A percentile compares a stretch with the other conserved stretches of the same genome.
Evolutionary conservation across 2,888 invertebrate genomes (phyloP).

Genomic region (Leptogaster cylindrica): DNA sequence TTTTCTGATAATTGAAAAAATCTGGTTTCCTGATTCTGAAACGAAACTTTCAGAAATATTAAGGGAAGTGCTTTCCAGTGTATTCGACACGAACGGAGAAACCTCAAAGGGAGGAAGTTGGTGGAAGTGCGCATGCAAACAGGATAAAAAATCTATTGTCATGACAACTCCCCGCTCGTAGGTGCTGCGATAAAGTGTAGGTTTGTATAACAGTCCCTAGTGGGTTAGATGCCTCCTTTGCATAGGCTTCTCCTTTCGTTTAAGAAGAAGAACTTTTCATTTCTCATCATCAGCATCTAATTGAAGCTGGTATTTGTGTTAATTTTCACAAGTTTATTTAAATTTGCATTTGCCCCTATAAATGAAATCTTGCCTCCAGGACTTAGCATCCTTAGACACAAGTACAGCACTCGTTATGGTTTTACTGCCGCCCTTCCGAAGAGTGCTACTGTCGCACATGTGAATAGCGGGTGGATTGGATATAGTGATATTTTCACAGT

Average conservation of each 20-base stretch:
- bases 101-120: conserved; percentile 10
- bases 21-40: conserved; percentile 20
- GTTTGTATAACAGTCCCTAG: conserved; percentile 23
- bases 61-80: conserved; percentile 30
- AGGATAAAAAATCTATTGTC: conserved; percentile 29
- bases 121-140: conserved; percentile 17
- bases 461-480: conserved; percentile 44
- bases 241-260: neutral
- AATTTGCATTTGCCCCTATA: conserved; percentile 24
- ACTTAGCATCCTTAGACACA: conserved; percentile 4
- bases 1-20: conserved; percentile 32
- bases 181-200: neutral
- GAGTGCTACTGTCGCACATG: conserved; percentile 38
- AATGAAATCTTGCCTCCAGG: conserved; percentile 16
- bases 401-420: conserved; percentile 22
- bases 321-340: conserved; percentile 38
- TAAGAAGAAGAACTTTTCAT: neutral
- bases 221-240: no score
- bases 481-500: conserved; percentile 48
- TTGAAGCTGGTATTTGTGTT: conserved; percentile 15
- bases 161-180: conserved; percentile 33
- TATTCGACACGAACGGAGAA: neutral
- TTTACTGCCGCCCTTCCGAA: conserved; percentile 33
- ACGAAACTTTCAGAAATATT: conserved; percentile 6
- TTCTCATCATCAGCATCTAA: neutral